Conservation (phyloP, 2,797 vertebrate species). For the Anabacerthia variegaticeps region DNA sequence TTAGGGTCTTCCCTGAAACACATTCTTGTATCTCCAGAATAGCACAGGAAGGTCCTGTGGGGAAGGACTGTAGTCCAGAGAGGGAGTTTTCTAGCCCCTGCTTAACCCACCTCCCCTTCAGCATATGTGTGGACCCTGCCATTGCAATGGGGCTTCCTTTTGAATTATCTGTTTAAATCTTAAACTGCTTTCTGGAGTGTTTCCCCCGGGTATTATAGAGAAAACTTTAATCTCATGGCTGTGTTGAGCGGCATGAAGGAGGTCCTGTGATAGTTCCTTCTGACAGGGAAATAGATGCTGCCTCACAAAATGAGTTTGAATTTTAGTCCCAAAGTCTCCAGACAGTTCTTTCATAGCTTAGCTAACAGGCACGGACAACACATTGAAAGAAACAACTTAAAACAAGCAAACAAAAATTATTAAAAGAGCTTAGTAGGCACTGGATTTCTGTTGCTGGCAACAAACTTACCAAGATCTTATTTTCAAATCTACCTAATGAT, state of each 20-base stretch:
- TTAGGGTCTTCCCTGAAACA: not conserved
- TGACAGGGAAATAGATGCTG: conserved; percentile 48
- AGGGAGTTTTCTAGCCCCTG: not conserved
- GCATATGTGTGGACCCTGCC: not conserved
- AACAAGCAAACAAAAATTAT: not conserved
- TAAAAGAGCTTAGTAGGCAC: not conserved
- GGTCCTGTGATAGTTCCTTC: not conserved
- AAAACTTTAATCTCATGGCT: conserved; percentile 54
- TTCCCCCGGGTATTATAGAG: not conserved
- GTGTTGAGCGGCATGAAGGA: conserved; percentile 17
- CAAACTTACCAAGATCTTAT: not conserved
- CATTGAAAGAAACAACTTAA: not conserved
- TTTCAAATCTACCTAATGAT: not conserved
- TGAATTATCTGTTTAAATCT: conserved; percentile 55
- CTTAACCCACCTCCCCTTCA: not conserved
- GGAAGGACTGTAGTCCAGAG: not conserved
- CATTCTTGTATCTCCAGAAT: not conserved
- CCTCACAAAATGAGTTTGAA: conserved; percentile 41
- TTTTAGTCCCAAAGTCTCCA: conserved; percentile 42
- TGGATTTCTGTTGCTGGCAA: not conserved
- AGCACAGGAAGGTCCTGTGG: not conserved
- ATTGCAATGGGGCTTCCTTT: not conserved
- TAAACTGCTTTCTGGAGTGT: conserved; percentile 17
- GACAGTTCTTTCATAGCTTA: not conserved
- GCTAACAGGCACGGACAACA: not conserved